A percentile compares a stretch with the other conserved stretches of the same genome.
Evolutionary conservation across 2,888 invertebrate species (phyloP).

Genomic region (Stenotaenia linearis): DNA sequence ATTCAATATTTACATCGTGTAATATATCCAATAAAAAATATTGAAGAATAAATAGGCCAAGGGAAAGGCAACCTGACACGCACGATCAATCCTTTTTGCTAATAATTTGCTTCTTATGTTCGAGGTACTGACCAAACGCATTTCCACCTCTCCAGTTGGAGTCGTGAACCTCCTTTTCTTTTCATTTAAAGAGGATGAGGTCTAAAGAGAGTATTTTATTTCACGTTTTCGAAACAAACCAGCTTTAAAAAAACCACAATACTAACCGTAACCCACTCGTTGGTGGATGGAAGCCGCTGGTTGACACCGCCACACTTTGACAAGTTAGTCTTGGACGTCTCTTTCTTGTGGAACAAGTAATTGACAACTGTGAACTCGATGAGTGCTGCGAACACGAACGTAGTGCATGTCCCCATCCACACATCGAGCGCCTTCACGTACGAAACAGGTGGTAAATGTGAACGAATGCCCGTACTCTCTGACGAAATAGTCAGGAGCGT

Average conservation of each 20-base stretch:
- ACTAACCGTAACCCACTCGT: neutral
- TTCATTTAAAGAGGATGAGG: neutral
- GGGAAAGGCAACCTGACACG: conserved; percentile 4
- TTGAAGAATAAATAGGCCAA: neutral
- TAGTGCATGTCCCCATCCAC: conserved; percentile 45
- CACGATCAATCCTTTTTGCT: neutral
- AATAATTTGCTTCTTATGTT: neutral
- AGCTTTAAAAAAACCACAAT: too few relatives aligned
- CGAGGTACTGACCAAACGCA: neutral
- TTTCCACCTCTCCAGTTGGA: neutral
- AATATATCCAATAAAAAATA: neutral
- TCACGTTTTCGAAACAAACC: neutral
- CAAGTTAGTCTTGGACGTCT: neutral
- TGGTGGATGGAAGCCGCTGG: neutral
- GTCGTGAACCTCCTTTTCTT: neutral
- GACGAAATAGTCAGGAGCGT: conserved; percentile 45
- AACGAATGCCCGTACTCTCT: conserved; percentile 39
- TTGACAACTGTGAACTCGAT: conserved; percentile 52
- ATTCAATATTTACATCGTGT: neutral
- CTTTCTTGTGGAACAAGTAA: conserved; percentile 49
- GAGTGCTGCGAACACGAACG: conserved; percentile 51
- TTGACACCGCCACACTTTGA: neutral
- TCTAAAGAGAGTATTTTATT: neutral
- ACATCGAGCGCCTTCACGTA: conserved; percentile 44
- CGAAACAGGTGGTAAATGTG: conserved; percentile 40